Evolutionary conservation across 2,888 invertebrate species (phyloP), one percentile per base, ranked within the genome.

Genomic region (Ellobium chinense): DNA sequence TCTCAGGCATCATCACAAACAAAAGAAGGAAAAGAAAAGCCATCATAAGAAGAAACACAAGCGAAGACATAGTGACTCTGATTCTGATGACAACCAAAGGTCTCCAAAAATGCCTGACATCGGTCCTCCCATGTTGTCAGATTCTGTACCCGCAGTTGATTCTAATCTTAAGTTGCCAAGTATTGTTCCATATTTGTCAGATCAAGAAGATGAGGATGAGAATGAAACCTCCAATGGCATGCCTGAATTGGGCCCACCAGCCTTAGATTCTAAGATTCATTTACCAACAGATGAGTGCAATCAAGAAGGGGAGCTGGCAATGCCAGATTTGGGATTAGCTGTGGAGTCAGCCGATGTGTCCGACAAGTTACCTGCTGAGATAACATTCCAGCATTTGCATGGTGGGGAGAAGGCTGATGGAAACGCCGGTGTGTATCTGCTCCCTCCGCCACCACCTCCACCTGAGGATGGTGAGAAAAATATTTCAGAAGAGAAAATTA

Each of bases 41-140:
- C 80, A 78, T 37, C 81, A 82, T 65, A 69, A 66, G 62, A 78
- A 82, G 24, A 82, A 82, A 72, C 80, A 78, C 60, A 77, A 66
- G 29, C 46, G 37, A 0, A 70, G 56, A 58, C 70, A 60, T 60
- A 58, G 29, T 31, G 72, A 66, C 27, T 24, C 29, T 1, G 29
- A 68, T 34, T 62, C 63, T 1, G 75, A 73, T 1, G 66, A 79
- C 29, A 60, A 66, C 12, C 63, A 66, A 58, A 58, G 1, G 21
- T 60, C 60, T n/a, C 60, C 77, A 37, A 31, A 77, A 39, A 3
- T 34, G 21, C 37, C 56, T 29, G 56, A 76, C 1, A 9, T 34
- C 21, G 24, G 27, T 7, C 54, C 63, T 9, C 27, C 36, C 24
- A 24, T 29, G 2, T 54, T 72, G 29, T 34, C 80, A 18, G 54